phyloP scores from a whole-genome alignment of 2,888 invertebrate species.

The Eulithis testata region DNA sequence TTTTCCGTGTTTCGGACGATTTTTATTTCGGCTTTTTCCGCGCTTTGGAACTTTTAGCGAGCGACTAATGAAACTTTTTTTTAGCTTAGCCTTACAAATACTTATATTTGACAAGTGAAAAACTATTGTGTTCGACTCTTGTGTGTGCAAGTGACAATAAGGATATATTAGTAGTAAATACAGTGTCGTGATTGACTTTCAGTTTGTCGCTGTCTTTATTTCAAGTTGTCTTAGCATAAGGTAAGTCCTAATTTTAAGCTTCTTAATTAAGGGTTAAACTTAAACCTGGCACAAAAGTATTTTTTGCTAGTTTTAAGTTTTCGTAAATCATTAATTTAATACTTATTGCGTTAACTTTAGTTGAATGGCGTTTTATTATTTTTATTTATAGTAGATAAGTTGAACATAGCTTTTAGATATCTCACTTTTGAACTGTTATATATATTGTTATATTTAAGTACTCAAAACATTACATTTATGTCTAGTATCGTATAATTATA shows the following conservation, averaged over 20 bases:
- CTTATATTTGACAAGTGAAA: slow-evolving; percentile 53
- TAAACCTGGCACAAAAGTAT: too few relatives aligned
- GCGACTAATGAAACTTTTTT: slow-evolving; percentile 58
- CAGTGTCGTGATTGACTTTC: slow-evolving; percentile 57
- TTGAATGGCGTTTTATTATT: too few relatives aligned
- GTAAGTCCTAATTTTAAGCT: slow-evolving; percentile 53
- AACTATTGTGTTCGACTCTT: slow-evolving; percentile 46
- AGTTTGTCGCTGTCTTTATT: slow-evolving; percentile 46
- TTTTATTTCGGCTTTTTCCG: slow-evolving; percentile 61
- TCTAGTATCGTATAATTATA: too few relatives aligned
- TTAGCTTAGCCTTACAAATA: slow-evolving; percentile 53
- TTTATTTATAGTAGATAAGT: too few relatives aligned
- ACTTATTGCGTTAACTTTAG: too few relatives aligned
- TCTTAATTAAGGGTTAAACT: not conserved
- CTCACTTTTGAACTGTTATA: too few relatives aligned
- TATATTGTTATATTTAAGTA: too few relatives aligned
- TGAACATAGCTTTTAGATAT: too few relatives aligned
- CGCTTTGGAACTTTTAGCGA: slow-evolving; percentile 54
- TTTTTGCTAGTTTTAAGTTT: too few relatives aligned
- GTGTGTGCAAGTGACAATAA: slow-evolving; percentile 59
- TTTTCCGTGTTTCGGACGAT: slow-evolving; percentile 61
- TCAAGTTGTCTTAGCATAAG: slow-evolving; percentile 73
- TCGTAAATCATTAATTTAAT: too few relatives aligned
- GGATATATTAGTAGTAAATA: slow-evolving; percentile 56
- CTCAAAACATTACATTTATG: too few relatives aligned